phyloP scores from a whole-genome alignment of 2,888 invertebrate species.

The Melinaea marsaeus region DNA sequence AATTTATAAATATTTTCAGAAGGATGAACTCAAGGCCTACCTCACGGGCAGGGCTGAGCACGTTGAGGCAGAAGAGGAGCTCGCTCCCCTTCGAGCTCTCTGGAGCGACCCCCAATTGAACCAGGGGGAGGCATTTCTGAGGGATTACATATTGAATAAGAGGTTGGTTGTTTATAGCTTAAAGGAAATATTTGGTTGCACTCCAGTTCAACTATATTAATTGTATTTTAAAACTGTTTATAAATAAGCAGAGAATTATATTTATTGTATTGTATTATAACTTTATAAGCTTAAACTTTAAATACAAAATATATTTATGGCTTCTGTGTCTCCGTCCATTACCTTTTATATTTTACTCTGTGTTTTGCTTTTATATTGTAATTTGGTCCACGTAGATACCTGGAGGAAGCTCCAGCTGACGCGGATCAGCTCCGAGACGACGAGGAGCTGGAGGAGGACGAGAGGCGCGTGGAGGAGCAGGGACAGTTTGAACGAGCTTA shows the following conservation, averaged over 20 bases:
- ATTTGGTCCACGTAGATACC: conserved; percentile 44
- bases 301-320: too few species aligned
- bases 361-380: too few species aligned
- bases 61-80: conserved; percentile 77
- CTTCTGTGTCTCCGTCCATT: too few species aligned
- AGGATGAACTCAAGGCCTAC: conserved; percentile 81
- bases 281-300: too few species aligned
- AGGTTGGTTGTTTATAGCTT: conserved; percentile 62
- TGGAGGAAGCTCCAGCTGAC: conserved; percentile 69
- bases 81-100: conserved; percentile 87
- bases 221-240: too few species aligned
- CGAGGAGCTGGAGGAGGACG: conserved; percentile 81
- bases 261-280: not conserved
- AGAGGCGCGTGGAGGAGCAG: conserved; percentile 86
- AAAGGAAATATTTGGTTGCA: too few species aligned
- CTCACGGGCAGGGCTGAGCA: conserved; percentile 85
- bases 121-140: conserved; percentile 90
- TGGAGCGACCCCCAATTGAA: conserved; percentile 91
- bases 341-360: too few species aligned
- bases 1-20: conserved; percentile 40
- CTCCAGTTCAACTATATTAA: too few species aligned
- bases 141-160: conserved; percentile 95
- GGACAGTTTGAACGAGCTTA: conserved; percentile 96
- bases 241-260: not conserved
- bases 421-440: conserved; percentile 57